These are phyloP conservation scores for Molothrus aeneus DNA, from an alignment of 2,797 vertebrate species.

Conservation along the genomic window DNA sequence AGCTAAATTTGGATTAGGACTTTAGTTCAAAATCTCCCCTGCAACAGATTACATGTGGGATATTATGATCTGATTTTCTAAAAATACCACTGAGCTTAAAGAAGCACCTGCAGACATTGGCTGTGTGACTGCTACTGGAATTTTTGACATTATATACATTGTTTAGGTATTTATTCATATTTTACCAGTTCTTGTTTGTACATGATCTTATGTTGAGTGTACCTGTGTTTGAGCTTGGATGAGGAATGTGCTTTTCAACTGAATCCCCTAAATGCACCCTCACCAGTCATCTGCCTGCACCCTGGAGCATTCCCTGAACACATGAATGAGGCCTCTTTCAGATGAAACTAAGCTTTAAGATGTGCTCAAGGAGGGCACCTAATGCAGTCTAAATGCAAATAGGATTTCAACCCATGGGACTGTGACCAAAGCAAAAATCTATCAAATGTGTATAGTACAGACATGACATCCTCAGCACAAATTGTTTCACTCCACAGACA, in stretches of 20 bases:
- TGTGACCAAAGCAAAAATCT: background rate
- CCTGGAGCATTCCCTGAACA: background rate
- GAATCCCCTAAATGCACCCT: background rate
- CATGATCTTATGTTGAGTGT: background rate
- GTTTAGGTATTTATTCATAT: background rate
- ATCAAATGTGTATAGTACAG: background rate
- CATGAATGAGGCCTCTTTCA: background rate
- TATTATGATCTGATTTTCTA: background rate
- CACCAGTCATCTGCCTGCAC: background rate
- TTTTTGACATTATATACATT: background rate
- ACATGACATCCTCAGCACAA: background rate
- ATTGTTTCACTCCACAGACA: background rate
- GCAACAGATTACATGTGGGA: background rate
- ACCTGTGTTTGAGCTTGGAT: background rate
- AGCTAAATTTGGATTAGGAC: background rate
- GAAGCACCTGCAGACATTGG: background rate
- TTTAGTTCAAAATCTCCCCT: background rate
- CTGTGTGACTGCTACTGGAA: background rate
- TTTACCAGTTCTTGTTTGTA: background rate
- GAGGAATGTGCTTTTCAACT: background rate
- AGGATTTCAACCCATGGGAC: background rate
- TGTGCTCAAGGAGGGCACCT: background rate
- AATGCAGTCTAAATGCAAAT: conserved; percentile 19
- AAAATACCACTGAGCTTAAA: background rate
- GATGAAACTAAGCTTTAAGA: background rate